phyloP scores from a whole-genome alignment of 1,140 invertebrate species.

The Caenorhabditis tropicalis region DNA sequence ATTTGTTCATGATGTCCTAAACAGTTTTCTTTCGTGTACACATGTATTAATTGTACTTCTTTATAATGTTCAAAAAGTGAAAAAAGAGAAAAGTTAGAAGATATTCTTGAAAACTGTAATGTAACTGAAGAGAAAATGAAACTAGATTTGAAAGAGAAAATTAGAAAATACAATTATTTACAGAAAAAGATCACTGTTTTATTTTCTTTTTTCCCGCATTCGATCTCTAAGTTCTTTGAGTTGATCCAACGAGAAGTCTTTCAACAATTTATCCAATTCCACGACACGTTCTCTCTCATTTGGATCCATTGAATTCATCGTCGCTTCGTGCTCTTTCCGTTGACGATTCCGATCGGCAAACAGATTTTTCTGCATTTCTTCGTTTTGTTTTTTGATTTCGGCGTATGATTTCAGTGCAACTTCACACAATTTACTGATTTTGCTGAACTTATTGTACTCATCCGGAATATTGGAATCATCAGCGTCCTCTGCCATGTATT shows the following conservation, averaged over 20 bases:
- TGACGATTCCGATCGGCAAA: background rate
- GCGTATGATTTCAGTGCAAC: background rate
- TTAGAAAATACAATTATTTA: no score
- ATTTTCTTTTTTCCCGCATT: background rate
- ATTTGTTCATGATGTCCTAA: background rate
- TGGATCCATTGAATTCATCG: background rate
- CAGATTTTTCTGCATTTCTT: background rate
- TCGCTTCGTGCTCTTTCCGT: background rate
- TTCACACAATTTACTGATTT: slow-evolving; percentile 17
- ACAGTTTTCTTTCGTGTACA: no score
- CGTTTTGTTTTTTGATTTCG: background rate
- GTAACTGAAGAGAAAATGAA: no score
- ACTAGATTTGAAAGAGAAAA: no score
- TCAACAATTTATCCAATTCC: background rate
- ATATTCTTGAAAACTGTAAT: no score
- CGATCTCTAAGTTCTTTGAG: background rate
- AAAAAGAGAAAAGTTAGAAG: no score
- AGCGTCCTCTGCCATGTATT: background rate
- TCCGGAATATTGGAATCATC: background rate
- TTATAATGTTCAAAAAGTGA: no score
- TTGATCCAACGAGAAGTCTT: slow-evolving; percentile 14
- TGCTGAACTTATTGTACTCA: background rate
- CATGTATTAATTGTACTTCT: no score
- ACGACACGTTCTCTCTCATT: slow-evolving; percentile 4
- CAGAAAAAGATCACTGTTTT: no score